phyloP scores from a whole-genome alignment of 2,888 invertebrate species.

The Agrochola lota region DNA sequence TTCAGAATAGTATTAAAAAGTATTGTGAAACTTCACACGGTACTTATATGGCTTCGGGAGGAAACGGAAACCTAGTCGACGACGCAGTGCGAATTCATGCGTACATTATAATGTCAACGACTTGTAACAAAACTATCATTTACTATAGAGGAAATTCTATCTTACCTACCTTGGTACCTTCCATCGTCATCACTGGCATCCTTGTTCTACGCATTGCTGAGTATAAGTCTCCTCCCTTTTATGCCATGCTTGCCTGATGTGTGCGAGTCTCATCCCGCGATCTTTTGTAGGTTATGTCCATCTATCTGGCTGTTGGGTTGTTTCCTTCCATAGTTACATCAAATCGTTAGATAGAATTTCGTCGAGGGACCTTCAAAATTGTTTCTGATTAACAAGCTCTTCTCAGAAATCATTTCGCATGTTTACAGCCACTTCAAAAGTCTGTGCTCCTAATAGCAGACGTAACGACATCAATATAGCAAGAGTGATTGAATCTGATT shows the following conservation, averaged over 20 bases:
- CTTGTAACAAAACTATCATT: slow-evolving; percentile 25
- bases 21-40: slow-evolving; percentile 62
- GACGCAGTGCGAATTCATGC: slow-evolving; percentile 65
- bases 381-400: neutral
- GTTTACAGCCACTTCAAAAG: slow-evolving; percentile 39
- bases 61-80: slow-evolving; percentile 67
- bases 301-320: neutral
- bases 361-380: neutral
- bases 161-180: too few species aligned
- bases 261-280: neutral
- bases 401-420: slow-evolving; percentile 27
- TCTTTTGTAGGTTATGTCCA: neutral
- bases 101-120: slow-evolving; percentile 65
- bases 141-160: neutral
- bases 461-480: slow-evolving; percentile 41
- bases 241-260: neutral
- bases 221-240: neutral
- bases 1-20: slow-evolving; percentile 37
- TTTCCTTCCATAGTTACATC: neutral
- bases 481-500: slow-evolving; percentile 52
- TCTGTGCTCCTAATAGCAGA: slow-evolving; percentile 35
- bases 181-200: neutral
- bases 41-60: slow-evolving; percentile 61
- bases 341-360: neutral
- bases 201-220: neutral